Evolutionary conservation across 2,888 invertebrate species (phyloP).

Genomic region (Drosophila putrida): DNA sequence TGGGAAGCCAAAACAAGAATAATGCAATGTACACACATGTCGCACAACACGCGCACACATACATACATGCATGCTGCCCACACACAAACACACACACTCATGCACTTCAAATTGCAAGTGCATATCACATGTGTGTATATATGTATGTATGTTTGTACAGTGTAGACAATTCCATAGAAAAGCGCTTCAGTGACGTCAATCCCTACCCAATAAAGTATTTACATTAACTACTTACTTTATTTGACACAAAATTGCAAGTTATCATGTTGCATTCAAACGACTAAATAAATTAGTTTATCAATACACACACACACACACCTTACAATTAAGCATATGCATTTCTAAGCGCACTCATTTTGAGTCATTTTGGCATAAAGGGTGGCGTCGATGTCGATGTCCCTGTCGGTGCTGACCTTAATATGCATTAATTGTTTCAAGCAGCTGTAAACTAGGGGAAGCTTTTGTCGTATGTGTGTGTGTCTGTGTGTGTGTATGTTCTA

Average conservation of each 20-base stretch:
- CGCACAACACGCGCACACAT: slow-evolving; percentile 72
- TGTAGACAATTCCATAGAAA: slow-evolving; percentile 59
- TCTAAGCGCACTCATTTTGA: slow-evolving; percentile 21
- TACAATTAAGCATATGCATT: not conserved
- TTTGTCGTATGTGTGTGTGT: slow-evolving; percentile 19
- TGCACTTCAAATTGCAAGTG: slow-evolving; percentile 61
- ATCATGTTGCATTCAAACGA: slow-evolving; percentile 14
- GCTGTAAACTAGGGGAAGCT: slow-evolving; percentile 61
- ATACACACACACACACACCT: not conserved
- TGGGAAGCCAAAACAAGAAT: slow-evolving; percentile 69
- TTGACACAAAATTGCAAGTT: not conserved
- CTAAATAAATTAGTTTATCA: not conserved
- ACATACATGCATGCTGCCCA: slow-evolving; percentile 52
- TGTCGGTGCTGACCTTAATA: slow-evolving; percentile 66
- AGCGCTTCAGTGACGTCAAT: slow-evolving; percentile 67
- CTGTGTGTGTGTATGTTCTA: slow-evolving; percentile 47
- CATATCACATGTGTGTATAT: slow-evolving; percentile 39
- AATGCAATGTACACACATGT: slow-evolving; percentile 65
- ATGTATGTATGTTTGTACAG: not conserved
- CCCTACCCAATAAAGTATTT: slow-evolving; percentile 51
- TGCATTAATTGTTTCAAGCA: slow-evolving; percentile 72
- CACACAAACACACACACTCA: slow-evolving; percentile 26
- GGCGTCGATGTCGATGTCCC: slow-evolving; percentile 24
- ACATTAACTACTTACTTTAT: slow-evolving; percentile 24
- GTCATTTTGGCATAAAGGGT: slow-evolving; percentile 52